A percentile compares a stretch with the other conserved stretches of the same genome.
phyloP scores from a whole-genome alignment of 2,113 vertebrate species.

The Platysteira castanea region DNA sequence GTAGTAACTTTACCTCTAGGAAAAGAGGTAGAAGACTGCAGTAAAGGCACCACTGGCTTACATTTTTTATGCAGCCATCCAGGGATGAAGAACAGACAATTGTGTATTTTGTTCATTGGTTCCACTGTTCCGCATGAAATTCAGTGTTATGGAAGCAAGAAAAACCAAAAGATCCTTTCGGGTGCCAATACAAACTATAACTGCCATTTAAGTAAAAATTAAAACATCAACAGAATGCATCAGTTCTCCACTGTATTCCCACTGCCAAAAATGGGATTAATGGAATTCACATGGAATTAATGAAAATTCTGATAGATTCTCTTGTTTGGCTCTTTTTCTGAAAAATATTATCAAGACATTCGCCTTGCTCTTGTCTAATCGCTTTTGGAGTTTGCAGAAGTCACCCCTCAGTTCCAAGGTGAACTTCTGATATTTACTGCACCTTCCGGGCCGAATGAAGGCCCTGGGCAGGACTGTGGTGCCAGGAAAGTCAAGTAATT shows the following conservation, averaged over 20 bases:
- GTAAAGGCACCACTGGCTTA: neutral
- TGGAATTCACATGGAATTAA: neutral
- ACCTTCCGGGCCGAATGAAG: neutral
- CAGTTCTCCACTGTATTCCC: neutral
- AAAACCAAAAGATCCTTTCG: neutral
- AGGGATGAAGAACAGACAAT: neutral
- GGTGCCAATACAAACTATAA: neutral
- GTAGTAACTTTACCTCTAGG: neutral
- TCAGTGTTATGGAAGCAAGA: neutral
- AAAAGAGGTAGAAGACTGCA: neutral
- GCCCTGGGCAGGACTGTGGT: neutral
- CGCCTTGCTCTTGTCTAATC: neutral
- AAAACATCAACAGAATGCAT: neutral
- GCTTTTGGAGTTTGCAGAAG: neutral
- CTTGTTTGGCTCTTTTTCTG: neutral
- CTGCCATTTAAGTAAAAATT: neutral
- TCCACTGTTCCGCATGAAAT: neutral
- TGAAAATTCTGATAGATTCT: neutral
- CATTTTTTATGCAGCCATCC: neutral
- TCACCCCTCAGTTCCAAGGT: neutral
- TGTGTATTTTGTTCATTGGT: neutral
- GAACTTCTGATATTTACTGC: neutral
- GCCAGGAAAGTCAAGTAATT: accelerated
- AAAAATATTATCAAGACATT: neutral
- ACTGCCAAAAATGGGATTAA: neutral